A percentile compares a stretch with the other conserved stretches of the same genome.
phyloP scores from a whole-genome alignment of 2,888 invertebrate genomes.

The Eristalinus aeneus region DNA sequence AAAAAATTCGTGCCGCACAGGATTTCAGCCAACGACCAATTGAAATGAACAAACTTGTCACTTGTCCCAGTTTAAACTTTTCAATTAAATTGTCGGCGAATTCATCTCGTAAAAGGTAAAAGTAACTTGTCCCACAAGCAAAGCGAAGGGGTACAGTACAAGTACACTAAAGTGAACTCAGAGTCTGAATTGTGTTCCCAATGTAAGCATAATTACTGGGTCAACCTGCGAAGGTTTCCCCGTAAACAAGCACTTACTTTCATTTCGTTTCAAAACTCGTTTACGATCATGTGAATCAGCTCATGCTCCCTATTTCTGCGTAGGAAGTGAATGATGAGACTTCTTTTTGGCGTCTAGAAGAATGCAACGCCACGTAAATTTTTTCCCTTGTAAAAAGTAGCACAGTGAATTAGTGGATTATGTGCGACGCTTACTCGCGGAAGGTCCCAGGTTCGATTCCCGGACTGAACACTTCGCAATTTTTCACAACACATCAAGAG shows the following conservation, averaged over 20 bases:
- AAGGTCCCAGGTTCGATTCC: no score
- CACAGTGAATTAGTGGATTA: no score
- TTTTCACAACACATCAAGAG: no score
- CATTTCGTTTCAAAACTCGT: background rate
- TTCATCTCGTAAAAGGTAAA: background rate
- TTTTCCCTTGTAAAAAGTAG: no score
- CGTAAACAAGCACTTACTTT: slow-evolving; percentile 1
- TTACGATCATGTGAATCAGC: slow-evolving; percentile 2
- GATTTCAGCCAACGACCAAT: no score
- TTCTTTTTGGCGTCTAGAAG: background rate
- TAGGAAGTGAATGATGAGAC: background rate
- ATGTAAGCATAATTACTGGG: background rate
- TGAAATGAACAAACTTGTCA: background rate
- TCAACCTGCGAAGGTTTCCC: background rate
- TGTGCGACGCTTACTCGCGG: no score
- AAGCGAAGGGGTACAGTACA: background rate
- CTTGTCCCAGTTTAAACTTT: background rate
- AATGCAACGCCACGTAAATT: background rate
- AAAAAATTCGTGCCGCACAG: no score
- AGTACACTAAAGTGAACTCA: background rate
- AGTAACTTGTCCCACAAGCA: background rate
- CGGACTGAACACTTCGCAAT: no score
- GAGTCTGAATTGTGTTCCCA: background rate
- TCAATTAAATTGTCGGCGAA: background rate
- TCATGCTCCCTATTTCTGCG: background rate